Conservation (phyloP, 1,140 invertebrate species). For the Calephelis virginiensis region DNA sequence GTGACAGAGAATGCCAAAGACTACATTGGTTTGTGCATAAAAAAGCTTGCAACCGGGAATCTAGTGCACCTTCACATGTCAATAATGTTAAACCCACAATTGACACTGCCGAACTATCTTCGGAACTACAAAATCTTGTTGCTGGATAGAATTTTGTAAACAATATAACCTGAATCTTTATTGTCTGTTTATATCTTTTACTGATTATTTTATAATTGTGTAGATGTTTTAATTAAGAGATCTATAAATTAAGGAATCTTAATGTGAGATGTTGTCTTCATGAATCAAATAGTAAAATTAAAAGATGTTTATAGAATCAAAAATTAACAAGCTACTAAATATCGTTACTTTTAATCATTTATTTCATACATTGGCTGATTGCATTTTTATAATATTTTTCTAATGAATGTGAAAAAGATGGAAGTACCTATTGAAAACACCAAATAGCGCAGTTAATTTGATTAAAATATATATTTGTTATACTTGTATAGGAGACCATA, state of each 20-base stretch:
- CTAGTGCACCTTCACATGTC: slow-evolving; percentile 51
- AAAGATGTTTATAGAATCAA: too few species aligned
- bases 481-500: too few species aligned
- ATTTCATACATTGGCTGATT: too few species aligned
- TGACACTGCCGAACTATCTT: slow-evolving; percentile 66
- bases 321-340: too few species aligned
- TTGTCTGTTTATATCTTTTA: slow-evolving; percentile 11
- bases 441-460: too few species aligned
- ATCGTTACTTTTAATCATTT: too few species aligned
- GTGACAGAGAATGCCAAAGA: slow-evolving; percentile 95
- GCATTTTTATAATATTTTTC: too few species aligned
- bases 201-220: slow-evolving; percentile 19
- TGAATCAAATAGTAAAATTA: neutral
- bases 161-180: slow-evolving; percentile 3
- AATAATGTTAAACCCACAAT: slow-evolving; percentile 55
- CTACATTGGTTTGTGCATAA: slow-evolving; percentile 98
- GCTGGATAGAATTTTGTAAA: slow-evolving; percentile 46
- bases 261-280: slow-evolving; percentile 6
- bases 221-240: neutral
- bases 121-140: slow-evolving; percentile 71
- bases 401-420: too few species aligned
- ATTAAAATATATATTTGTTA: too few species aligned
- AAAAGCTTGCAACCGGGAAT: slow-evolving; percentile 86
- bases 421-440: too few species aligned
- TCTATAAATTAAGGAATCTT: neutral